Evolutionary conservation across 2,797 vertebrate species (phyloP), one percentile per base, ranked within the genome.

Genomic region (Tenualosa thibaudeaui): DNA sequence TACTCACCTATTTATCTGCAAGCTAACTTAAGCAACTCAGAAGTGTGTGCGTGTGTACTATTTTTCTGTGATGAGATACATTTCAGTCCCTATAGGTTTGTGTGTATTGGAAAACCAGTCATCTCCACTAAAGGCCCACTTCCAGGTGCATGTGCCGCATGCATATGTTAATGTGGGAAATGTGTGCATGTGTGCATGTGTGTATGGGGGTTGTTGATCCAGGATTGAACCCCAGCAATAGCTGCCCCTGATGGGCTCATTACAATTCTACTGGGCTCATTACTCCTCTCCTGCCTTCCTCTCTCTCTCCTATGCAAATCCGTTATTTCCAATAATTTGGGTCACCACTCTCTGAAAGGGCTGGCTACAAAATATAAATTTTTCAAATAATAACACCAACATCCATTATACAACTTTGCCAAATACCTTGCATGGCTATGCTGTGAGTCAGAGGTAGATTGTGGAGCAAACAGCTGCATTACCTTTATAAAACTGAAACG

Each of bases 241-340:
- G 85, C 54, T 15, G 40, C 37, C 62, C 81, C 81, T 82, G 81
- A 83, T 85, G 88, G 82, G 68, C 87, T 87, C 85, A 85, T 86
- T 88, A 89, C 60, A 84, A 31, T 83, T 84, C 15, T 46, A 85
- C 85, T 51, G 19, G 84, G 40, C 24, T 37, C 26, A 37, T 37
- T 81, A 43, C 40, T 50, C 17, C 24, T 51, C 46, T 5, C 56
- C 81, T 13, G 31, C 31, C 31, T 31, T 49, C 46, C 46, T 5
- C 46, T 49, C 54, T 75, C 82, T 78, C 81, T 65, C 62, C 31
- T 5, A 15, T 5, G 46, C 15, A 62, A 31, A 49, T 84, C 40
- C 40, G 43, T 51, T 9, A 51, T 51, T 9, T 24, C 19, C 53
- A 26, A 65, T 15, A 71, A 51, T 83, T 83, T 82, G 81, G 60